Evolutionary conservation across 2,888 invertebrate genomes (phyloP).

Genomic region (Gymnocheta viridis): DNA sequence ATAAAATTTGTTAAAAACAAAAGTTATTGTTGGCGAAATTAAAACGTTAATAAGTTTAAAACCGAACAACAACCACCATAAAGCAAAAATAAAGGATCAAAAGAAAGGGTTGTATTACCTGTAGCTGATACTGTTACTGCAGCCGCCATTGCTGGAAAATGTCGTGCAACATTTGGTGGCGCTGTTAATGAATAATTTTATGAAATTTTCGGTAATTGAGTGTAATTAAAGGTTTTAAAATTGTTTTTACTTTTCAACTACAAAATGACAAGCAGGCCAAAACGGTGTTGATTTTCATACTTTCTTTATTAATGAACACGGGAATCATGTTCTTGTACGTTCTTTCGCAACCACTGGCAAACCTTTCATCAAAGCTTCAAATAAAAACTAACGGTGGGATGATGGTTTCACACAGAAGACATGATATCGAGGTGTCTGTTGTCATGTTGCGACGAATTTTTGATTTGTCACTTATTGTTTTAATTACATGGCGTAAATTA

Average conservation of each 20-base stretch:
- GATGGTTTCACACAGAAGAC: background rate
- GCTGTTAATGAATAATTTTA: conserved; percentile 78
- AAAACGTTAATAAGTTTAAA: conserved; percentile 76
- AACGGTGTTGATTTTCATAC: conserved; percentile 42
- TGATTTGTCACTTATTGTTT: conserved; percentile 73
- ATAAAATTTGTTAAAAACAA: conserved; percentile 78
- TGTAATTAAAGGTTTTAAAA: conserved; percentile 80
- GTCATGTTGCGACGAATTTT: conserved; percentile 22
- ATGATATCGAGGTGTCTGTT: conserved; percentile 29
- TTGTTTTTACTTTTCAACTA: background rate
- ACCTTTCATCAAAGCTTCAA: conserved; percentile 33
- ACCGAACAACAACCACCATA: conserved; percentile 13
- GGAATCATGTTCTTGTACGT: conserved; percentile 37
- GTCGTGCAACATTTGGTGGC: conserved; percentile 39
- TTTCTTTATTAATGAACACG: conserved; percentile 55
- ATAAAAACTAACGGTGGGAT: conserved; percentile 18
- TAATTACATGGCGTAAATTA: conserved; percentile 80
- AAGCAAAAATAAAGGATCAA: background rate
- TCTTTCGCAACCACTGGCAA: background rate
- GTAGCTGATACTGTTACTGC: conserved; percentile 72
- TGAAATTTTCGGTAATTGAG: conserved; percentile 80
- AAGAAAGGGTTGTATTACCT: conserved; percentile 72
- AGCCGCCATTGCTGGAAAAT: background rate
- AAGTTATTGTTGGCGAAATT: conserved; percentile 71
- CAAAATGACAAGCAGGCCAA: conserved; percentile 49